Base-by-base conservation (phyloP, 2,113 vertebrate genomes). In the Mustelus asterias region DNA sequence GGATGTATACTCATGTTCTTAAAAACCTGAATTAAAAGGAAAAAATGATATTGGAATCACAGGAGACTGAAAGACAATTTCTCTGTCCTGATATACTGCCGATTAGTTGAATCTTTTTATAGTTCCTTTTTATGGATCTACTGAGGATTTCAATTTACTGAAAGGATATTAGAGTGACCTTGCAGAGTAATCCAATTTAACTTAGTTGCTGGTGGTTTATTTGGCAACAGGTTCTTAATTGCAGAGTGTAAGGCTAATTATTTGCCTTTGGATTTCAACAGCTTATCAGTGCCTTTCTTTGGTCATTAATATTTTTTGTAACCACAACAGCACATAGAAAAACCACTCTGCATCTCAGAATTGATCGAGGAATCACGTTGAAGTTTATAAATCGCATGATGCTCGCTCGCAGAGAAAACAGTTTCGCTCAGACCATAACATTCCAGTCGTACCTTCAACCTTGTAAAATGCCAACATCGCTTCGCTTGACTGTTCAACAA, bases 141-240 rank as follows among this genome's bases (percentile, higher is more conserved):
- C 37, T 83, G 37, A 83, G 37, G 37, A 83, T 83, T 83, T 83
- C 80, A 83, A 83, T 83, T 83, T 83, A 44, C 80, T 83, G 80
- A 44, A 83, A 83, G 37, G 37, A 83, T 83, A 83, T 83, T 83
- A 41, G 80, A 83, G 80, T 83, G 37, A 83, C 80, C 16, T 83
- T 83, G 80, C 80, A 83, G 37, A 83, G 80, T 83, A 83, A 83
- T 83, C 80, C 80, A 41, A 83, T 83, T 83, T 41, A 83, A 83
- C 78, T 83, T 83, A 83, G 37, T 83, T 83, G 80, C 80, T 44
- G 37, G 37, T 41, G 80, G 80, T 41, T 83, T 44, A 83, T 41
- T 44, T 83, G n/a, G 37, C 37, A 83, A 83, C 37, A 83, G 80
- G 16, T 44, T 83, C n/a, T 6, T 44, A 83, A 41, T 83, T 83